Evolutionary conservation across 2,113 vertebrate species (phyloP), one percentile per base, ranked within the genome.

Genomic region (Girardinichthys multiradiatus): DNA sequence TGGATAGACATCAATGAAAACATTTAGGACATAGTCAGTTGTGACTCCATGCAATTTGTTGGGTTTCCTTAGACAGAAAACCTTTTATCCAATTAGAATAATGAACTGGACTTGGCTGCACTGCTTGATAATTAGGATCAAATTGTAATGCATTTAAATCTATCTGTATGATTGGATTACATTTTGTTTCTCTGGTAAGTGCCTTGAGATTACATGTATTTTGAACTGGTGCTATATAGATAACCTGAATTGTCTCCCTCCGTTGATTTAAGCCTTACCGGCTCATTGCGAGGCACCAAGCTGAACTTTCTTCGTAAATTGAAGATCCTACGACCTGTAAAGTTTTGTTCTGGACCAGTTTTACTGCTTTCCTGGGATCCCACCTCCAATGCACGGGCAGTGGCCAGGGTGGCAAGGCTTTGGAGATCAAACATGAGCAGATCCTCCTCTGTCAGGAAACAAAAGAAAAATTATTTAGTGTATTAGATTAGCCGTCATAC

Each of bases 201-300:
- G 17, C 17, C 17, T 45, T 0, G 19, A 19, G 42, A 45, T 5
- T 7, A 54, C 48, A 54, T 5, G 24, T 54, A 21, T n/a, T n/a
- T 7, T 54, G 2, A 54, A 11, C n/a, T 24, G 24, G 9, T 15
- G 7, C 48, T 10, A 24, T 2, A n/a, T 24, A 10, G n/a, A 54
- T 54, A 54, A 54, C 17, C 21, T 45, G 5, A 54, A 54, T 76
- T 12, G 13, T 5, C 17, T 45, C 14, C 42, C 17, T 17, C 6
- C 14, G 0, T 1, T 2, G 0, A 26, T 19, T 75, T 6, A 2
- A 30, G 37, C 64, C 95, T 96, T 92, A 98, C 98, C 7, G 96
- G 95, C 83, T 98, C 97, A 81, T 94, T 93, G 68, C 97, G 97
- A 57, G 97, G 98, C 2, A 94, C 95, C 97, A 97, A 98, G 86